A percentile compares a stretch with the other conserved stretches of the same genome.
phyloP scores from a whole-genome alignment of 1,140 invertebrate species.

The Alviniconcha marisindica region DNA sequence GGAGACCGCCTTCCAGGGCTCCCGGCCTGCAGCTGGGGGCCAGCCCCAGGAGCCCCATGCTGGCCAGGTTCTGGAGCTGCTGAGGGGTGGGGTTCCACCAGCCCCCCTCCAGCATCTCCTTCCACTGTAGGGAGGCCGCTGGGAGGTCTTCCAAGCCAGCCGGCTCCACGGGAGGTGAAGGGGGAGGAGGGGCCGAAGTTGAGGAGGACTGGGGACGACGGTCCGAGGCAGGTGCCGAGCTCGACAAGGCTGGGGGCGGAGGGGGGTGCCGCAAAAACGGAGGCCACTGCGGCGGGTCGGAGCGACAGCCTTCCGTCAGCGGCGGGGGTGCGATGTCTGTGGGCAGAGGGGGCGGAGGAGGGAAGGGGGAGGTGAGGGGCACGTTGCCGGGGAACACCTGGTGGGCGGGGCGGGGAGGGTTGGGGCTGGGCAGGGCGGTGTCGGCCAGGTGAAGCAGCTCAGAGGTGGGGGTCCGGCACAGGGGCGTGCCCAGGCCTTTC shows the following conservation, averaged over 20 bases:
- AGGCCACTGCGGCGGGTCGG: constrained; percentile 8
- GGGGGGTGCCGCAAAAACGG: not conserved
- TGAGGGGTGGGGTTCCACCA: constrained; percentile 51
- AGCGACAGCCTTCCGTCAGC: too few relatives aligned
- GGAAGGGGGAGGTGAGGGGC: constrained; percentile 44
- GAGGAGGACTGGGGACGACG: too few relatives aligned
- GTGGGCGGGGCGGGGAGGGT: not conserved
- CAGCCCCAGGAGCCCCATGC: constrained; percentile 8
- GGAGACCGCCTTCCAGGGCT: not conserved
- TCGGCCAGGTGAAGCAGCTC: constrained; percentile 68
- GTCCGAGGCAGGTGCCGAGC: too few relatives aligned
- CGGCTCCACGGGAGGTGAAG: not conserved
- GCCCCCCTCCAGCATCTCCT: constrained; percentile 47
- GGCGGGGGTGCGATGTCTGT: not conserved
- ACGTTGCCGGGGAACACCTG: constrained; percentile 16
- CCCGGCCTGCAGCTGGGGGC: not conserved
- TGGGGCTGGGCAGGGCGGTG: constrained; percentile 49
- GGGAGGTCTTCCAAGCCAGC: constrained; percentile 17
- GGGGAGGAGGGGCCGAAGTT: too few relatives aligned
- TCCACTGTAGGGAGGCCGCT: constrained; percentile 25
- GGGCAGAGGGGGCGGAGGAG: constrained; percentile 8
- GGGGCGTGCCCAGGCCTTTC: constrained; percentile 61
- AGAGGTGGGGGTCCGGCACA: constrained; percentile 67
- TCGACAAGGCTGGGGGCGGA: not conserved
- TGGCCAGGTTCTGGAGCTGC: constrained; percentile 47